Evolutionary conservation across 2,888 invertebrate species (phyloP), one percentile per base, ranked within the genome.

Genomic region (Zelleria hepariella): DNA sequence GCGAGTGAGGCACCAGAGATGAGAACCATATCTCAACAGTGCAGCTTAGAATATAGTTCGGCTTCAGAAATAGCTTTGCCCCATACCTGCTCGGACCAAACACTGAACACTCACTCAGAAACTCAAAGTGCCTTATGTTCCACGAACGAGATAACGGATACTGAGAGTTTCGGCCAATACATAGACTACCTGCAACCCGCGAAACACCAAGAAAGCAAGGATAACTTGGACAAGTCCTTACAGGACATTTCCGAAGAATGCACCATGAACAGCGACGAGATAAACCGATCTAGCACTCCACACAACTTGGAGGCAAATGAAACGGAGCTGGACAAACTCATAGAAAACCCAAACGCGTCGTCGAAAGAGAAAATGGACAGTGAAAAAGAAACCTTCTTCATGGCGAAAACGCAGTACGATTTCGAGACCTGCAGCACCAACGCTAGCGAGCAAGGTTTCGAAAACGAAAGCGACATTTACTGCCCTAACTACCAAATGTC

Each of bases 1-100:
- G 83, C 84, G 0, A 72, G 68, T 48, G 86, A 85, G 25, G 82
- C 75, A 53, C 88, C 89, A 3, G 87, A 87, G 63, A 90, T 93
- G 89, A 82, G 92, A 24, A 93, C 92, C 0, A 92, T 93, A 26
- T 93, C 93, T 0, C 93, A 93, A 66, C 93, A 93, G 65, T 93
- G 93, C 67, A 93, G 93, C 61, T 78, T 93, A 55, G 93, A 93
- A 68, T 93, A 93, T 68, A 92, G 92, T 63, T 93, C 93, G 0
- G 91, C 91, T 0, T 89, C 90, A 1, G 88, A 89, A 73, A 86
- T 85, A 64, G 90, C 89, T 0, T 80, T 90, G 74, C 90, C 90
- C 0, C 83, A 89, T 63, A 86, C 89, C 0, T 88, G 85, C 63
- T 90, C 90, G 0, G 90, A 90, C 49, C 88, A 87, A 71, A 89